Evolutionary conservation across 2,113 vertebrate genomes (phyloP).

Genomic region (Hylia prasina): DNA sequence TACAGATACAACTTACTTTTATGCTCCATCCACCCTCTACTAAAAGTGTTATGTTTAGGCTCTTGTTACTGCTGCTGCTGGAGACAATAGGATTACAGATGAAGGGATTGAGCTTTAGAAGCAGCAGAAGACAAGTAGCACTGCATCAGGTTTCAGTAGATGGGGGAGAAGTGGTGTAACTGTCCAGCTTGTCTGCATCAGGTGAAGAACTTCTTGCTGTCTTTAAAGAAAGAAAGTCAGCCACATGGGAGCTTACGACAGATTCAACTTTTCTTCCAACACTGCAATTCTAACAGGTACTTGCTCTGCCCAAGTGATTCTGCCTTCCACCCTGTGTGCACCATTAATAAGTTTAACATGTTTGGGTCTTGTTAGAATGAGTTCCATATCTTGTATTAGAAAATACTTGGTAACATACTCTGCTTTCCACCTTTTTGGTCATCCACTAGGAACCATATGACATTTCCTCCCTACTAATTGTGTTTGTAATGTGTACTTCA

Average conservation of each 20-base stretch:
- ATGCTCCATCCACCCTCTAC: background rate
- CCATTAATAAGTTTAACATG: background rate
- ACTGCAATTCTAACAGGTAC: background rate
- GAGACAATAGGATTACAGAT: background rate
- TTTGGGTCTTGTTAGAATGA: background rate
- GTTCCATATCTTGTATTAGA: background rate
- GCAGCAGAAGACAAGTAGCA: background rate
- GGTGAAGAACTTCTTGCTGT: background rate
- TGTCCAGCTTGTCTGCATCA: background rate
- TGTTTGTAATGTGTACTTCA: background rate
- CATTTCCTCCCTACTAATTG: background rate
- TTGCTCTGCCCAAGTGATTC: background rate
- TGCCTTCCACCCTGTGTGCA: background rate
- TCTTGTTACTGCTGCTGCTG: background rate
- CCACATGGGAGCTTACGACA: background rate
- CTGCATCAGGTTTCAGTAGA: background rate
- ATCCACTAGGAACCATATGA: background rate
- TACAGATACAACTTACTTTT: background rate
- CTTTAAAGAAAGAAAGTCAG: background rate
- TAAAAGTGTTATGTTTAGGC: background rate
- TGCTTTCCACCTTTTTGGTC: conserved; percentile 1
- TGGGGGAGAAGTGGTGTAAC: background rate
- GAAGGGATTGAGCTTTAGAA: background rate
- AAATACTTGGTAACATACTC: background rate
- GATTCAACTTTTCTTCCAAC: background rate